These are phyloP conservation scores for Petrocephalus sullivani DNA, from an alignment of 2,797 vertebrate species.

Conservation along the genomic window DNA sequence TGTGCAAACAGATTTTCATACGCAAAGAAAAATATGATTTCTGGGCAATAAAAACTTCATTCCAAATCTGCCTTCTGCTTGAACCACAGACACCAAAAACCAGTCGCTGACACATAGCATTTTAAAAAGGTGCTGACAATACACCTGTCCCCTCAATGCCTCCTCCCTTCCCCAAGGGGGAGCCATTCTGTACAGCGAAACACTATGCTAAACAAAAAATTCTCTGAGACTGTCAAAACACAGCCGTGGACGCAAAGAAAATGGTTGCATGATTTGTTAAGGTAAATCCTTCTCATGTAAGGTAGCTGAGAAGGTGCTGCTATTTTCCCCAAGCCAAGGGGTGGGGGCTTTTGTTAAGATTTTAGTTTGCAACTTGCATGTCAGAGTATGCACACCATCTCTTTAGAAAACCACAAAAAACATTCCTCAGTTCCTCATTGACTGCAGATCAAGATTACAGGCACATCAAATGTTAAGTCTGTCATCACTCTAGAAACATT, in stretches of 20 bases:
- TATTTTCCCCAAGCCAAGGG: constrained; percentile 67
- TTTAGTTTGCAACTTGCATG: constrained; percentile 42
- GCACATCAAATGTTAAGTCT: constrained; percentile 64
- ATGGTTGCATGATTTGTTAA: constrained; percentile 46
- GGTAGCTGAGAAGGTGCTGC: constrained; percentile 53
- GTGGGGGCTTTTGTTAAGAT: constrained; percentile 56
- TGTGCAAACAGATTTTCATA: constrained; percentile 78
- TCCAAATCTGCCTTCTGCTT: constrained; percentile 54
- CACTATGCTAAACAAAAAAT: constrained; percentile 66
- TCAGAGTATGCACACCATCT: constrained; percentile 50
- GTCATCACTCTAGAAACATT: constrained; percentile 34
- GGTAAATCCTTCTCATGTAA: constrained; percentile 45
- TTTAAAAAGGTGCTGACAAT: constrained; percentile 46
- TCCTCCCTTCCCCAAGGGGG: constrained; percentile 6
- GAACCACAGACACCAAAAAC: constrained; percentile 63
- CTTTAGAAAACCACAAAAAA: constrained; percentile 33
- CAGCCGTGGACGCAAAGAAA: constrained; percentile 45
- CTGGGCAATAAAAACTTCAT: constrained; percentile 47
- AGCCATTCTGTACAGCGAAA: constrained; percentile 37
- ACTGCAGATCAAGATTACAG: constrained; percentile 66
- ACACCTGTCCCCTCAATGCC: background rate
- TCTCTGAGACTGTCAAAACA: constrained; percentile 57
- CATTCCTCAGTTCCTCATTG: constrained; percentile 51
- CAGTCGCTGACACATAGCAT: constrained; percentile 61
- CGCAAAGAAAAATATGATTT: constrained; percentile 45